Evolutionary conservation across 2,888 invertebrate species (phyloP), one percentile per base, ranked within the genome.

Genomic region (Busseola fusca): DNA sequence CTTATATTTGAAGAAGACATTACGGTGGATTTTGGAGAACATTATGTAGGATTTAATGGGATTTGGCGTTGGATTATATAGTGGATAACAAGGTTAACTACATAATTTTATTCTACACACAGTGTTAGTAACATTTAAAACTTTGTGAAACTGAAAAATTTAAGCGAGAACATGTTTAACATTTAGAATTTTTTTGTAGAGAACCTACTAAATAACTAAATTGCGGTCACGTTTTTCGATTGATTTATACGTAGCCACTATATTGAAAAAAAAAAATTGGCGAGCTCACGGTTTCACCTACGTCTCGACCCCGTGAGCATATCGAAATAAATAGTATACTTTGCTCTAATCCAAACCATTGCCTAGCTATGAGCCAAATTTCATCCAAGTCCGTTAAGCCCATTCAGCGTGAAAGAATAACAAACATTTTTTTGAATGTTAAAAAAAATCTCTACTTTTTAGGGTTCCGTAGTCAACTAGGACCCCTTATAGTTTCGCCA

Each of bases 1-100:
- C 54, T 40, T 79, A 60, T 64, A 69, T 64, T 67, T 81, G 71
- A 79, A 69, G 69, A 52, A 74, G 63, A 69, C 59, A n/a, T n/a
- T 34, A 6, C 7, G 40, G 62, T 73, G 59, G 57, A n/a, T 48
- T 63, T 56, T 27, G 48, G 50, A 48, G 60, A 48, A 68, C 65
- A 78, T 78, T 66, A 65, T 50, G 30, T 64, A 0, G 54, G 57
- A 34, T 80, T 69, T 18, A 37, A 54, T 30, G 18, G 25, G 45
- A 50, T 52, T 76, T 42, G 14, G 18, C 57, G 40, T 42, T 50
- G 63, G 60, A 50, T 56, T 48, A 27, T 57, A 14, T 25, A 52
- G 52, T 52, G 14, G 25, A 34, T 25, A 58, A 40, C 25, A 30
- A 40, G 6, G 40, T 9, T 52, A 14, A 21, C 25, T 18, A 40